Base-by-base conservation (phyloP, 1,140 invertebrate genomes). In the Penaeus chinensis region DNA sequence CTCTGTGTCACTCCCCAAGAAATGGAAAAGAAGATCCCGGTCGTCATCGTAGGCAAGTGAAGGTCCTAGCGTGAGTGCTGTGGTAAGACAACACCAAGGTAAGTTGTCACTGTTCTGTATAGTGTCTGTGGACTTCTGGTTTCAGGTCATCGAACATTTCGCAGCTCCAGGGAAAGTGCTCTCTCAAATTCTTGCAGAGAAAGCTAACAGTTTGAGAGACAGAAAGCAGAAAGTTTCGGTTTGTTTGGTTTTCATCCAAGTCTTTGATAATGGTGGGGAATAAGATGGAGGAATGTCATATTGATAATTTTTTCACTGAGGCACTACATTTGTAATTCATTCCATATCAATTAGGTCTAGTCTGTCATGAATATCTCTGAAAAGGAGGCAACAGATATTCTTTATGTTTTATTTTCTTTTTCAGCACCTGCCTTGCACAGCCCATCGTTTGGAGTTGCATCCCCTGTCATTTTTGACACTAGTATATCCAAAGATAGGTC, bases 31-130 rank as follows among this genome's bases (percentile, higher is more conserved):
- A 77, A 77, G 80, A 65, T 87, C 86, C n/a, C 80, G 86, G 54
- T 87, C 86, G 81, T 87, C 86, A 22, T 87, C 86, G 86, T 87
- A 87, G 86, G 86, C 86, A 87, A 87, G 86, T 87, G 85, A 87
- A 87, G 85, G 66, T 87, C 85, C 69, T 87, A 60, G 77, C 79
- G 81, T 87, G 86, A 87, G 86, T 87, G 86, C 86, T 82, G 86
- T 87, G 86, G 86, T 87, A 87, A 87, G 86, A 87, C 86, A 47
- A 77, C 61, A 37, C 54, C 65, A 63, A 82, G 86, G 86, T 87
- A 87, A 87, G 86, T 83, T 66, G 65, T 82, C 24, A 16, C 37
- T 61, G 66, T 78, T 76, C 69, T 63, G 60, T 24, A 32, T 65
- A 54, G 66, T 54, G 47, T 76, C 42, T 84, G n/a, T 62, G 61